Evolutionary conservation across 2,888 invertebrate species (phyloP), one percentile per base, ranked within the genome.

Genomic region (Temnothorax ravouxi): DNA sequence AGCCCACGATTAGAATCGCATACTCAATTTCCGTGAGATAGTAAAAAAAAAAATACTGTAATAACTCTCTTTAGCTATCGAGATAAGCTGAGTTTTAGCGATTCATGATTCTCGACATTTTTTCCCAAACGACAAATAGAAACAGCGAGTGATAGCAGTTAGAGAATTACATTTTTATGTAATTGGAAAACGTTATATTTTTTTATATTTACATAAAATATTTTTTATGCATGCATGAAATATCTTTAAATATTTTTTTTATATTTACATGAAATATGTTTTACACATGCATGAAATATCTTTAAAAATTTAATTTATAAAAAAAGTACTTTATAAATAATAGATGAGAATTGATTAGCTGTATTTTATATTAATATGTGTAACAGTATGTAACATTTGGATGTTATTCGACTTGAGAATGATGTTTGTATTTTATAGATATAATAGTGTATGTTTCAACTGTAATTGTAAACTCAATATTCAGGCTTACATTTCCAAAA

Each of bases 1-100:
- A 71, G 47, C 13, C 38, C 59, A 61, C 47, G 59, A 50, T 54
- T 77, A 77, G 41, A 66, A 54, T 66, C 66, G 25, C 47, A 15
- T 50, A 21, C 18, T 64, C 62, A 52, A 52, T 25, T 34, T 13
- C 3, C 44, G 11, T 18, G 15, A 5, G 1, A 15, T 64, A 18
- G 52, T 64, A 3, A 44, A 47, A 44, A 52, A 34, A 38, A 34
- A 38, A 38, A 64, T 50, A 25, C 18, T 18, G 21, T n/a, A 29
- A 59, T 61, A 44, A n/a, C 6, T 47, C 18, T 25, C 41, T 52
- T 6, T 41, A n/a, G 5, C 25, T 25, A 11, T 34, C 50, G 52
- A 75, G 15, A 4, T 62, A n/a, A 34, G 25, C 13, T 64, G 8
- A 4, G n/a, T 52, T 50, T 52, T 25, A 38, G n/a, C 6, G 21